Base-by-base conservation (phyloP, 92 coral and sea anemone genomes). In the Meandrina meandrites region DNA sequence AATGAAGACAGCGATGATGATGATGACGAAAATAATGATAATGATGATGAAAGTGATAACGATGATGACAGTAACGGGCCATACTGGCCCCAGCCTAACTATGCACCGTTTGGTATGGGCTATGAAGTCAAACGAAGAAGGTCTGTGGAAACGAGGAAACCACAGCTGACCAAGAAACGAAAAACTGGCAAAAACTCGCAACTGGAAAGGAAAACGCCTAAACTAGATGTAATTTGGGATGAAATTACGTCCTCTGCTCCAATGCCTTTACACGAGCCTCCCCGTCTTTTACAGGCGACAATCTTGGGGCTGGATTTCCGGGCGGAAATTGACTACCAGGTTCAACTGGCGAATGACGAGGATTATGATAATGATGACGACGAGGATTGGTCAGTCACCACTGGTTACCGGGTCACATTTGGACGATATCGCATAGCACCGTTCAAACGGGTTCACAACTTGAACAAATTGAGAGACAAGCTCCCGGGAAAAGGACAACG, bases 321-420 rank as follows among this genome's bases (percentile, higher is more conserved):
- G 0, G 84, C 93, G 27, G 91, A 87, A 27, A 72, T 92, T 54
- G 91, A 92, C 22, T 89, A 87, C 78, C 81, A 88, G 31, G 90
- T 92, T 16, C 79, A 53, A 84, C n/a, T n/a, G n/a, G n/a, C 57
- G 19, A 45, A 58, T 32, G 37, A 74, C 36, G 77, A 87, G 17
- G 90, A 79, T 36, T 84, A 86, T 19, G 56, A 79, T 42, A 48
- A 17, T 76, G 58, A 9, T 30, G 42, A 85, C 75, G 77, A 50
- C 22, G 66, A 19, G 24, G 60, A 69, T 11, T 86, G 89, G 89
- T 51, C 22, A 16, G 40, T 86, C 27, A 70, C 51, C 6, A 69
- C 85, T 86, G 32, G 57, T 36, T 86, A 66, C 28, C 58, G 72
- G 31, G 30, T 86, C 22, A 37, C 58, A 15, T 47, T 86, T 14